phyloP scores from a whole-genome alignment of 2,888 invertebrate genomes.

The Microplitis deprimator region DNA sequence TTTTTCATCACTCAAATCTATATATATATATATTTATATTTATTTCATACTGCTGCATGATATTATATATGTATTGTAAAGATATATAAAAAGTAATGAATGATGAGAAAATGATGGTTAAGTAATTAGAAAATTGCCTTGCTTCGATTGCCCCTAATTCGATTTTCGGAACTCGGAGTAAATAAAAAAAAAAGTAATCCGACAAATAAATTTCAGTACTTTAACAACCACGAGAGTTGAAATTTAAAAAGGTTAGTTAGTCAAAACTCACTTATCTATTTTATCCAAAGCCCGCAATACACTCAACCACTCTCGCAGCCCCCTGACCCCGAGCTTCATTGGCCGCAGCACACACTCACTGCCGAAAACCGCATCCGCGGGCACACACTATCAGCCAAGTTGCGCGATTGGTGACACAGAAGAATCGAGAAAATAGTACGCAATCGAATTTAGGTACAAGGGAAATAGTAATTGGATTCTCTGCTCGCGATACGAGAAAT shows the following conservation, averaged over 20 bases:
- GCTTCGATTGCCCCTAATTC: background rate
- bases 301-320: background rate
- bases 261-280: constrained; percentile 13
- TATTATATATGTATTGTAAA: too few relatives aligned
- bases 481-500: constrained; percentile 21
- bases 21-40: too few relatives aligned
- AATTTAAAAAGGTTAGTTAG: constrained; percentile 14
- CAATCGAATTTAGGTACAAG: constrained; percentile 43
- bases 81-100: too few relatives aligned
- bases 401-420: constrained; percentile 21
- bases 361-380: background rate
- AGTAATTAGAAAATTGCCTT: too few relatives aligned
- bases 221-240: background rate
- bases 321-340: background rate
- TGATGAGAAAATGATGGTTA: too few relatives aligned
- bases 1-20: background rate
- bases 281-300: background rate
- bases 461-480: constrained; percentile 59
- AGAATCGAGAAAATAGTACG: constrained; percentile 28
- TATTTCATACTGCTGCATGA: too few relatives aligned
- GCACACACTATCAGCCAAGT: background rate
- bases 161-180: background rate
- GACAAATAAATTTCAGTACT: background rate
- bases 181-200: background rate
- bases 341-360: background rate